These are phyloP conservation scores for Hexactinellida sp. DNA, from an alignment of 37 sponge, comb jelly and placozoan species.

Conservation along the genomic window DNA sequence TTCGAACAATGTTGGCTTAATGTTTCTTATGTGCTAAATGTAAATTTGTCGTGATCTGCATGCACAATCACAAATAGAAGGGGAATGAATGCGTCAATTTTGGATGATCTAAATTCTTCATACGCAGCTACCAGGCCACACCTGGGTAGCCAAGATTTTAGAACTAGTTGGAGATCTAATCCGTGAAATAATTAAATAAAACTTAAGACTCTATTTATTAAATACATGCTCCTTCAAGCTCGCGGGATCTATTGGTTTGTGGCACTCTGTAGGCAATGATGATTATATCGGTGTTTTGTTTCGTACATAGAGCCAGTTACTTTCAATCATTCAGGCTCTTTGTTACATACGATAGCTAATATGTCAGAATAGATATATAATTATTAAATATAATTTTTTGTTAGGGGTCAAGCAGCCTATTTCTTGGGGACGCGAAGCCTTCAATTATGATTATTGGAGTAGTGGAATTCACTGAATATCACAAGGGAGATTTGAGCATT, in stretches of 20 bases:
- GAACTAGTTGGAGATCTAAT: background rate
- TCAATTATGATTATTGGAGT: background rate
- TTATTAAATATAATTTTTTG: too few species aligned
- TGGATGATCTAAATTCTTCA: background rate
- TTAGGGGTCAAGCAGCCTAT: too few species aligned
- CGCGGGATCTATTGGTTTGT: constrained; percentile 1
- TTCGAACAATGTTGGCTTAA: background rate
- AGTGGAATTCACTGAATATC: constrained; percentile 1
- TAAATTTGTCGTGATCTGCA: background rate
- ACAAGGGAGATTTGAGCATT: background rate
- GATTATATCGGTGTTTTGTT: background rate
- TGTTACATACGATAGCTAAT: too few species aligned
- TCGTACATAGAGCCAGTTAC: background rate
- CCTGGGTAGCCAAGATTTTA: background rate
- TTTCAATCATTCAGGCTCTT: background rate
- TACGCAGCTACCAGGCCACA: background rate
- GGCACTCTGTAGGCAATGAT: background rate
- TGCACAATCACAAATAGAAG: constrained; percentile 9
- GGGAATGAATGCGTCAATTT: background rate
- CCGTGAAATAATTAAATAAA: background rate
- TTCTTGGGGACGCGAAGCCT: too few species aligned
- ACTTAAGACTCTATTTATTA: background rate
- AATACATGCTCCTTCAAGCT: background rate
- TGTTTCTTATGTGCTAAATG: background rate
- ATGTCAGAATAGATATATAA: too few species aligned